phyloP scores from a whole-genome alignment of 2,888 invertebrate genomes.

The Cabera pusaria region DNA sequence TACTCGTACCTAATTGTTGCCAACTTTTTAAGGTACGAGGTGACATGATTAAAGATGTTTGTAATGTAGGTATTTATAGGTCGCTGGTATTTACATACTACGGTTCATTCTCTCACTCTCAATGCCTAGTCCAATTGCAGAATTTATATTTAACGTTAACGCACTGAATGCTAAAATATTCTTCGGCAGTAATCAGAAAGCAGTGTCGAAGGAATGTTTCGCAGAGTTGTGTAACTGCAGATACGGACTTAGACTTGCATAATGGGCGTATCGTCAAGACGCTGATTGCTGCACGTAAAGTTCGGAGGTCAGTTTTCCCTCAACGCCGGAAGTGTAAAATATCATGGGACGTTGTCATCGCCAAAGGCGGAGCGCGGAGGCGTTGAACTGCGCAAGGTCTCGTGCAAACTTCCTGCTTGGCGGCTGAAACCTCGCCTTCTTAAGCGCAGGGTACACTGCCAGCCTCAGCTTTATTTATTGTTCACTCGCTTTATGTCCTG shows the following conservation, averaged over 20 bases:
- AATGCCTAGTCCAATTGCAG: too few relatives aligned
- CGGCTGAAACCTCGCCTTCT: slow-evolving; percentile 42
- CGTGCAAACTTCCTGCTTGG: slow-evolving; percentile 56
- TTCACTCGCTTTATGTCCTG: background rate
- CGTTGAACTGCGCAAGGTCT: slow-evolving; percentile 71
- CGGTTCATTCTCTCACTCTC: too few relatives aligned
- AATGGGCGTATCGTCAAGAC: slow-evolving; percentile 39
- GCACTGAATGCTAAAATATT: too few relatives aligned
- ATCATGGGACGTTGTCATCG: slow-evolving; percentile 30
- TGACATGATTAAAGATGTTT: too few relatives aligned
- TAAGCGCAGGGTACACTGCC: slow-evolving; percentile 38
- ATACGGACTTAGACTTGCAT: slow-evolving; percentile 37
- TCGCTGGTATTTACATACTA: too few relatives aligned
- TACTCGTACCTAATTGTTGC: background rate
- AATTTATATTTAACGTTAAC: too few relatives aligned
- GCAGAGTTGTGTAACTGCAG: slow-evolving; percentile 35
- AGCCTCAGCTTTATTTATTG: background rate
- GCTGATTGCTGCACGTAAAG: slow-evolving; percentile 47
- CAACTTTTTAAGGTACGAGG: too few relatives aligned
- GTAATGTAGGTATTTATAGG: too few relatives aligned
- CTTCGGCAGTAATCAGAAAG: too few relatives aligned
- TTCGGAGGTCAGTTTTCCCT: slow-evolving; percentile 67
- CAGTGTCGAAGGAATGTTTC: too few relatives aligned
- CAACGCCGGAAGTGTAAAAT: slow-evolving; percentile 59
- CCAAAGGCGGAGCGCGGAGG: slow-evolving; percentile 31